Percentiles rank a stretch among this genome's conserved stretches.
These are phyloP conservation scores for Venturia canescens DNA, from an alignment of 1,140 invertebrate genomes.

Conservation along the genomic window DNA sequence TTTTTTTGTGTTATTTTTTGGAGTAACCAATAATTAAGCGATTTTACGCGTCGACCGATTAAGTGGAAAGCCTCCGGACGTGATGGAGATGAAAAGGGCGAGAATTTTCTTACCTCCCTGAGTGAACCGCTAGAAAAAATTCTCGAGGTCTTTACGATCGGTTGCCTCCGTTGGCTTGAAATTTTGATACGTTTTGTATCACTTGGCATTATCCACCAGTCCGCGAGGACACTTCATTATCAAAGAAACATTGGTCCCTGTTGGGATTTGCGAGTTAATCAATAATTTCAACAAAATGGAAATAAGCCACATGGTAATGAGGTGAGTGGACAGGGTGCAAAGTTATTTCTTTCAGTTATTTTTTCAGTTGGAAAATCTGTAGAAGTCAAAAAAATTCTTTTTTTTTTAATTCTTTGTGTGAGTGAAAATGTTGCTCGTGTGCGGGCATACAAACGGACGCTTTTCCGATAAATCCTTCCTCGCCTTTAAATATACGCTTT, in stretches of 20 bases:
- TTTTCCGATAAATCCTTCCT: conserved; percentile 14
- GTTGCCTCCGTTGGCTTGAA: neutral
- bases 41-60: too few relatives aligned
- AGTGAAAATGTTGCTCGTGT: conserved; percentile 6
- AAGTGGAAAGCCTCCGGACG: too few relatives aligned
- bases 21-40: too few relatives aligned
- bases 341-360: neutral
- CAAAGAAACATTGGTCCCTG: neutral
- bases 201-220: neutral
- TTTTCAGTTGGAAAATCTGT: neutral
- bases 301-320: too few relatives aligned
- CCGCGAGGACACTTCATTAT: neutral
- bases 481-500: neutral
- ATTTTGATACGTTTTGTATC: neutral
- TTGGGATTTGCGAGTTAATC: neutral
- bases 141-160: neutral
- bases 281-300: neutral
- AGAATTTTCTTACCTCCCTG: too few relatives aligned
- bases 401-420: neutral
- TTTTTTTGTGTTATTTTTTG: too few relatives aligned
- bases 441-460: neutral
- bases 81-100: too few relatives aligned
- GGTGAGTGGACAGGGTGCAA: too few relatives aligned
- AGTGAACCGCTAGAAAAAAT: neutral
- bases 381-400: neutral